Evolutionary conservation across 2,888 invertebrate species (phyloP).

Genomic region (Taenaris catops): DNA sequence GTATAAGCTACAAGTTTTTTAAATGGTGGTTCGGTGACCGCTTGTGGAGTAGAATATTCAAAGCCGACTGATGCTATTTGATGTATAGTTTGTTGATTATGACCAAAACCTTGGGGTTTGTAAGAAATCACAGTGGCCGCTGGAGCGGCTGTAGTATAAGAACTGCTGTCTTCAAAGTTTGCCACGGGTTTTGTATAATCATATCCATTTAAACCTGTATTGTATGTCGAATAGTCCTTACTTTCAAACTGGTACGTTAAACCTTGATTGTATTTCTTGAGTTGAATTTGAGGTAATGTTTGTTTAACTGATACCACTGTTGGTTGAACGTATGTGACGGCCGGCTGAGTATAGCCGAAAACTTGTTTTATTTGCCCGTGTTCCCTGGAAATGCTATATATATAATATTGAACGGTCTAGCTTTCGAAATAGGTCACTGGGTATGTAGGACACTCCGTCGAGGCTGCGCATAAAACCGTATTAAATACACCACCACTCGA

Average conservation of each 20-base stretch:
- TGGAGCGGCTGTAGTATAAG: conserved; percentile 52
- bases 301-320: conserved; percentile 46
- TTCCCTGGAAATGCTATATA: too few species aligned
- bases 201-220: conserved; percentile 28
- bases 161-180: conserved; percentile 56
- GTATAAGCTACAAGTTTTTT: conserved; percentile 64
- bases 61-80: conserved; percentile 45
- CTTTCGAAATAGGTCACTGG: too few species aligned
- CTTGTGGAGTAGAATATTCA: conserved; percentile 49
- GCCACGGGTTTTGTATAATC: conserved; percentile 49
- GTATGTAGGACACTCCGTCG: too few species aligned
- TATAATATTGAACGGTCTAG: too few species aligned
- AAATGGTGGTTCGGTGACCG: conserved; percentile 58
- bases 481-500: too few species aligned
- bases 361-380: conserved; percentile 68
- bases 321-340: conserved; percentile 63
- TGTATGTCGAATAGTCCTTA: conserved; percentile 30
- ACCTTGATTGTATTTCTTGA: conserved; percentile 47
- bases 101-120: conserved; percentile 51
- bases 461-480: too few species aligned
- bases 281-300: conserved; percentile 43
- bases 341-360: conserved; percentile 62
- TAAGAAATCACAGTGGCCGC: conserved; percentile 50
- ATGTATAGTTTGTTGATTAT: conserved; percentile 55
- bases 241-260: conserved; percentile 40